Percentiles rank a stretch among this genome's conserved stretches.
Evolutionary conservation across 1,140 invertebrate genomes (phyloP).

Genomic region (Calycopis cecrops): DNA sequence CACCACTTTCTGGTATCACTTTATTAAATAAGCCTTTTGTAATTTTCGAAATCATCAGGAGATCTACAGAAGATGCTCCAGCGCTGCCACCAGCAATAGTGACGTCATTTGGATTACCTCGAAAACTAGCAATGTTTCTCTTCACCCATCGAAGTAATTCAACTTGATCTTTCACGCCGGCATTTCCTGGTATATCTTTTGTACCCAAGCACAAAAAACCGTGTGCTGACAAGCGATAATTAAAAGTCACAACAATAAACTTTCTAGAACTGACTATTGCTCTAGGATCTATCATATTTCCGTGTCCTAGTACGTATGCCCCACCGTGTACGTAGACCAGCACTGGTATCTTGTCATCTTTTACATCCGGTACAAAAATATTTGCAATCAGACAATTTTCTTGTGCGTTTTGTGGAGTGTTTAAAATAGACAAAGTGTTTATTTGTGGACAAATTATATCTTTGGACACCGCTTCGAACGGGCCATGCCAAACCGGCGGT

Average conservation of each 20-base stretch:
- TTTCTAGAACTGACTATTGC: constrained; percentile 31
- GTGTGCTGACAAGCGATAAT: constrained; percentile 39
- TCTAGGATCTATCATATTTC: constrained; percentile 27
- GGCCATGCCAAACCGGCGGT: constrained; percentile 32
- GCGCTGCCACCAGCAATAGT: constrained; percentile 31
- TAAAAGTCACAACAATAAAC: constrained; percentile 37
- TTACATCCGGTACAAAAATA: constrained; percentile 37
- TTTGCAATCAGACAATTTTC: constrained; percentile 44
- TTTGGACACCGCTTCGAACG: constrained; percentile 38
- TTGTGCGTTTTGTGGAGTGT: constrained; percentile 17
- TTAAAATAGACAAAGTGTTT: background rate
- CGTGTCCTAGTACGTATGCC: constrained; percentile 32
- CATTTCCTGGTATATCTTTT: constrained; percentile 45
- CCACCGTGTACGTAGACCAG: constrained; percentile 51
- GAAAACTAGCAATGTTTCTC: no score
- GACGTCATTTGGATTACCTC: constrained; percentile 35
- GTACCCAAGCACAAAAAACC: constrained; percentile 46
- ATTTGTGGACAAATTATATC: constrained; percentile 41
- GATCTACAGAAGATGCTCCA: constrained; percentile 26
- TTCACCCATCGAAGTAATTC: constrained; percentile 44
- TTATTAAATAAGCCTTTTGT: constrained; percentile 30
- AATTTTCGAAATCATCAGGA: constrained; percentile 27
- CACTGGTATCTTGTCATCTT: constrained; percentile 31
- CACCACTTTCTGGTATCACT: constrained; percentile 35
- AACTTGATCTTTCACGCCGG: constrained; percentile 50